Evolutionary conservation across 2,888 invertebrate species (phyloP), one percentile per base, ranked within the genome.

Genomic region (Anodontia alba): DNA sequence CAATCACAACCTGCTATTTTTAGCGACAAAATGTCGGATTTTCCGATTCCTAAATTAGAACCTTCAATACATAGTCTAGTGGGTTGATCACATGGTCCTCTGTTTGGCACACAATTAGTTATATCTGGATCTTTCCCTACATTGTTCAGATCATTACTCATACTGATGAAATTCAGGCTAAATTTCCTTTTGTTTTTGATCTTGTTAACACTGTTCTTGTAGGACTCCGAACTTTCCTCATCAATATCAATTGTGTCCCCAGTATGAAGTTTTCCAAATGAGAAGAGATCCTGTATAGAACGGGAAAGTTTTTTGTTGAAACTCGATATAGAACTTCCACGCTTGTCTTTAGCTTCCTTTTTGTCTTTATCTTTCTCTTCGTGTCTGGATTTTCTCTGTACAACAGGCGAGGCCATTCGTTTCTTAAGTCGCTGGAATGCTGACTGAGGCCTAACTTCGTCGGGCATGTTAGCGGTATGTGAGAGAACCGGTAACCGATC

Each of bases 1-100:
- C 92, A 90, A 80, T 94, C 92, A 74, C 89, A 89, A n/a, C 92
- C 93, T 78, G 93, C 93, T 20, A 94, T 82, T 74, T 88, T 87
- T 54, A 94, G 80, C 42, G 92, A 92, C 43, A 93, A 76, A 49
- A 94, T 90, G 78, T 94, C 94, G 15, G 91, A 91, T 80, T 90
- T 90, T 67, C 90, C 89, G 1, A 89, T 78, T 10, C 94, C 94
- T 49, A 94, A 86, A 86, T 93, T 90, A n/a, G 83, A 80, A 1
- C 94, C 94, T 54, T 91, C 90, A 36, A 94, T 90, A 20, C 88
- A 89, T 10, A 94, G 76, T 73, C 88, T 84, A 0, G 92, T 93
- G 2, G 93, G 93, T 2, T 92, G 93, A n/a, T 89, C 88, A 0
- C 90, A 84, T 0, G 91, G 84, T 0, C 92, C 93, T 43, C 89